These are phyloP conservation scores for Pleuronectes platessa DNA, from an alignment of 2,113 vertebrate genomes.

Conservation along the genomic window DNA sequence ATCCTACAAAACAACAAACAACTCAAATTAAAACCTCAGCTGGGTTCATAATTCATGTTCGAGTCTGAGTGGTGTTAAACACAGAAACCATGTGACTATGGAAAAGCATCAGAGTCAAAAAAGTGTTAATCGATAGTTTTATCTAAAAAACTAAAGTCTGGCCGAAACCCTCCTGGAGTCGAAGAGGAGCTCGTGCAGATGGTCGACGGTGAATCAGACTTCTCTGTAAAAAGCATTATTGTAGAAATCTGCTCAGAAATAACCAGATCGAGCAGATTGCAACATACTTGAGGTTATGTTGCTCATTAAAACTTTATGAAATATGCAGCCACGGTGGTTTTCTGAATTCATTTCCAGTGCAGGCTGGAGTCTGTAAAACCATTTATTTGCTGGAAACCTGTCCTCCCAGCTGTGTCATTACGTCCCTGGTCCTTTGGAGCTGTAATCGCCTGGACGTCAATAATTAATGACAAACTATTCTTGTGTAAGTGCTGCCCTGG, in stretches of 20 bases:
- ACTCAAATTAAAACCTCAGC: too few relatives aligned
- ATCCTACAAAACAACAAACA: too few relatives aligned
- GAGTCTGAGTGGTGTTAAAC: too few relatives aligned
- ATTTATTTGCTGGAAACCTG: constrained; percentile 44
- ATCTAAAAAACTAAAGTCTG: neutral
- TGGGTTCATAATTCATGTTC: too few relatives aligned
- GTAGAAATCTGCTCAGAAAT: neutral
- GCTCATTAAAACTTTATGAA: neutral
- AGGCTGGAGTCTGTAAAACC: neutral
- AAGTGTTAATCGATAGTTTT: too few relatives aligned
- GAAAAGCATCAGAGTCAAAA: too few relatives aligned
- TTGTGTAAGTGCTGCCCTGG: constrained; percentile 41
- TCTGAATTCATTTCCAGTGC: neutral
- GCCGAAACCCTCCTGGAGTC: neutral
- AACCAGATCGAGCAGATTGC: neutral
- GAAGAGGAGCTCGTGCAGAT: neutral
- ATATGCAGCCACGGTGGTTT: neutral
- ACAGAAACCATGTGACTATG: too few relatives aligned
- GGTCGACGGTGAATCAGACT: neutral
- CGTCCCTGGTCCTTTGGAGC: constrained; percentile 23
- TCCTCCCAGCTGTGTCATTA: constrained; percentile 47
- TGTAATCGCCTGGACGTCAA: constrained; percentile 28
- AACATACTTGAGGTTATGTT: neutral
- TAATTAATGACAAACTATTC: constrained; percentile 61
- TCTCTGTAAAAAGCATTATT: neutral